Conservation (phyloP, 1,140 invertebrate genomes). For the Diploscapter pachys region DNA sequence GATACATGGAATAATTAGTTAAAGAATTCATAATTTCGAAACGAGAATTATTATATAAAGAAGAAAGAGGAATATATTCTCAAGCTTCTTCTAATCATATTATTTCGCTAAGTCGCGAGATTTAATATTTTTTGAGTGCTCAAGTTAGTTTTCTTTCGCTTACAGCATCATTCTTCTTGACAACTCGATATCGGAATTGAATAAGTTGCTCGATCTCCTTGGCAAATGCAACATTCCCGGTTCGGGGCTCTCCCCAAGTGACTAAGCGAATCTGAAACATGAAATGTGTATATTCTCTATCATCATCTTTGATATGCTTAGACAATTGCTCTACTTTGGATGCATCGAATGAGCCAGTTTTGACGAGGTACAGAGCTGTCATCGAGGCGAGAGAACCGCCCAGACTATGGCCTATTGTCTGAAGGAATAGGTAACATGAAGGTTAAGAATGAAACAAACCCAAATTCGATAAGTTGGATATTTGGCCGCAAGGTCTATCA, state of each 20-base stretch:
- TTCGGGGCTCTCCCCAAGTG: conserved; percentile 56
- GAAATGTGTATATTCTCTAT: neutral
- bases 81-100: too few species aligned
- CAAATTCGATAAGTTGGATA: conserved; percentile 52
- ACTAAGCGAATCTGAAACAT: conserved; percentile 34
- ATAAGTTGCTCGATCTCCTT: conserved; percentile 53
- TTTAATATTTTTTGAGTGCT: too few species aligned
- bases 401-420: conserved; percentile 51
- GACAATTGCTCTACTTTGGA: conserved; percentile 41
- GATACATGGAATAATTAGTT: too few species aligned
- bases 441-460: conserved; percentile 28
- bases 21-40: too few species aligned
- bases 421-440: conserved; percentile 13
- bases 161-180: conserved; percentile 56
- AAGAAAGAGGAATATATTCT: too few species aligned
- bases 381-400: conserved; percentile 56
- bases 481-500: conserved; percentile 50
- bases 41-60: too few species aligned
- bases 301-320: neutral
- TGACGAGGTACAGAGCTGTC: conserved; percentile 56
- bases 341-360: conserved; percentile 48
- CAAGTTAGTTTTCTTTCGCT: conserved; percentile 17
- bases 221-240: conserved; percentile 54
- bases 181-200: conserved; percentile 52
- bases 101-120: too few species aligned